A percentile compares a stretch with the other conserved stretches of the same genome.
Evolutionary conservation across 1,140 invertebrate species (phyloP).

Genomic region (Drosophila varians): DNA sequence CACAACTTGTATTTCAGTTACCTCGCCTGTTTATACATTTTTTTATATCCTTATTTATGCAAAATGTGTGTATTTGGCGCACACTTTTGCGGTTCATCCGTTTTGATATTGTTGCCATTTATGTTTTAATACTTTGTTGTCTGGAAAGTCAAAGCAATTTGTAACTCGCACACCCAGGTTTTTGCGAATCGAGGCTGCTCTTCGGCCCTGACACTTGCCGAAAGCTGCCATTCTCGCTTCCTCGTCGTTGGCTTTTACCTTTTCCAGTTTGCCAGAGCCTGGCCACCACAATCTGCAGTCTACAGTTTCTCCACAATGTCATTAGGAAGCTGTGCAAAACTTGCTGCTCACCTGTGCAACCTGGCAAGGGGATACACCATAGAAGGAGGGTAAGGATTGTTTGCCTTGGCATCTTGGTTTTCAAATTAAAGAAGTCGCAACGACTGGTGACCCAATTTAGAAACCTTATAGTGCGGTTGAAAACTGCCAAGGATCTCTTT

Average conservation of each 20-base stretch:
- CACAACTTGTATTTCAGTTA: background rate
- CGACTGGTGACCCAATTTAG: background rate
- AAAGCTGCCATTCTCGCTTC: slow-evolving; percentile 11
- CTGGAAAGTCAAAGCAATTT: slow-evolving; percentile 25
- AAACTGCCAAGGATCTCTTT: background rate
- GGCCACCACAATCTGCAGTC: slow-evolving; percentile 29
- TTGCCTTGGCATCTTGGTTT: slow-evolving; percentile 41
- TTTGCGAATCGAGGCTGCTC: slow-evolving; percentile 5
- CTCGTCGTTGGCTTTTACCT: background rate
- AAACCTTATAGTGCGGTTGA: background rate
- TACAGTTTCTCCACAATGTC: slow-evolving; percentile 37
- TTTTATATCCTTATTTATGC: slow-evolving; percentile 21
- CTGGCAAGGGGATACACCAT: background rate
- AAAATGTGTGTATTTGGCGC: slow-evolving; percentile 26
- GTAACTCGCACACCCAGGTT: slow-evolving; percentile 3
- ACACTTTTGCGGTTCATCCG: slow-evolving; percentile 54
- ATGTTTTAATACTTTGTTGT: slow-evolving; percentile 55
- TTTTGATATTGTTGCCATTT: slow-evolving; percentile 56
- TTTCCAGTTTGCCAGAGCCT: slow-evolving; percentile 14
- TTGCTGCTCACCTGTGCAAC: slow-evolving; percentile 50
- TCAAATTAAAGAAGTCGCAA: slow-evolving; percentile 52
- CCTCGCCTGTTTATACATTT: background rate
- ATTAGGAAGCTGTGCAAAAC: slow-evolving; percentile 54
- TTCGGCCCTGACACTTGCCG: slow-evolving; percentile 23
- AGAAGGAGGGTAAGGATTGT: slow-evolving; percentile 29